These are phyloP conservation scores for Ecdyonurus torrentis DNA, from an alignment of 2,888 invertebrate species.

Conservation along the genomic window DNA sequence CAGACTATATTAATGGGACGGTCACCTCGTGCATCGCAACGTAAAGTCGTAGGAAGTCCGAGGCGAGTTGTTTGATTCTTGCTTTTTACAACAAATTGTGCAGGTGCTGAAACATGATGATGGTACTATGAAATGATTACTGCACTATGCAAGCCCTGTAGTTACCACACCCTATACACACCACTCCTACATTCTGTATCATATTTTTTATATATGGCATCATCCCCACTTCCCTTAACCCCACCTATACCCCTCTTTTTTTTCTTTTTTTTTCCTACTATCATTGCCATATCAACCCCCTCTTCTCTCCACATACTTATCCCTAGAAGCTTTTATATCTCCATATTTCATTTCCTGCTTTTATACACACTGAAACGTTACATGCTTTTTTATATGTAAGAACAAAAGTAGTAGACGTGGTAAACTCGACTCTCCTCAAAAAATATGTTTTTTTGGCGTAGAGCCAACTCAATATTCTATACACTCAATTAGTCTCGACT, in stretches of 20 bases:
- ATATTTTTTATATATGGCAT: neutral
- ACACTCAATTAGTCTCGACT: neutral
- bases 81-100: constrained; percentile 10
- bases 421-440: too few species aligned
- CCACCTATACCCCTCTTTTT: neutral
- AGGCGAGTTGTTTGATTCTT: constrained; percentile 16
- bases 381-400: neutral
- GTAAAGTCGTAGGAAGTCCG: constrained; percentile 14
- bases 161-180: neutral
- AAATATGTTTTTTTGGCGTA: neutral
- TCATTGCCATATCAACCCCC: neutral
- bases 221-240: neutral
- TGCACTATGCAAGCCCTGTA: neutral
- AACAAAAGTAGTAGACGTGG: neutral
- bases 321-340: neutral
- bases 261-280: neutral
- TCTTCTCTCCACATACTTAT: too few species aligned
- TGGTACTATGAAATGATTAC: neutral
- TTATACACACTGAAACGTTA: neutral
- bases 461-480: neutral
- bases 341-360: neutral
- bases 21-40: constrained; percentile 17
- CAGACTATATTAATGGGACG: constrained; percentile 16
- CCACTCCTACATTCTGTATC: neutral
- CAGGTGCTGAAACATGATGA: constrained; percentile 8